phyloP scores from a whole-genome alignment of 2,113 vertebrate species.

The Pristiophorus japonicus region DNA sequence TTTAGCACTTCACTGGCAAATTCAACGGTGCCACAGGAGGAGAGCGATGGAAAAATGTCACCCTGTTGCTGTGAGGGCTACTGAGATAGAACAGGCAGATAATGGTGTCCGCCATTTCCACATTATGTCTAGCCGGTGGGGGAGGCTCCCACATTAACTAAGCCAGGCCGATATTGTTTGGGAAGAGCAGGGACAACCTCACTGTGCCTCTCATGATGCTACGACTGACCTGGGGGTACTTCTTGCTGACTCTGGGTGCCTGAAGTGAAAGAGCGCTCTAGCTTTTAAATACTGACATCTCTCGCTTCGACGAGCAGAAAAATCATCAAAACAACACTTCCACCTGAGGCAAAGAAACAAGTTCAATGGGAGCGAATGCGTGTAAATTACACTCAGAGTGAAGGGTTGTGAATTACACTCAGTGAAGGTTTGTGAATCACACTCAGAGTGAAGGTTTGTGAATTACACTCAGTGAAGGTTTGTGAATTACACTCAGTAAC shows the following conservation, averaged over 20 bases:
- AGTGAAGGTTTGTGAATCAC: too few species aligned
- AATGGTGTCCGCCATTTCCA: not conserved
- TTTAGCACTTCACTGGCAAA: not conserved
- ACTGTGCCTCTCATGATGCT: not conserved
- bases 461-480: too few species aligned
- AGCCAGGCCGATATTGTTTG: not conserved
- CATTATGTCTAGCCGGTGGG: not conserved
- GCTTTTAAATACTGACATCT: not conserved
- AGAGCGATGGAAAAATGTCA: too few species aligned
- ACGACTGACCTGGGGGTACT: not conserved
- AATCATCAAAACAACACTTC: not conserved
- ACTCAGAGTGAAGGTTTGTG: too few species aligned
- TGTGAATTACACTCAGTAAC: too few species aligned
- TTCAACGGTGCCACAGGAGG: not conserved
- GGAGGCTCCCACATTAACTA: not conserved
- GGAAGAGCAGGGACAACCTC: too few species aligned
- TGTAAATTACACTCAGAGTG: not conserved
- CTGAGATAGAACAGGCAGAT: not conserved
- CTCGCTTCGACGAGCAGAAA: not conserved
- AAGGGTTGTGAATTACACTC: too few species aligned
- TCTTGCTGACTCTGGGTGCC: not conserved
- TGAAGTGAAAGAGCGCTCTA: not conserved
- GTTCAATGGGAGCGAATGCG: not conserved
- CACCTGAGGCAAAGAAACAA: not conserved
- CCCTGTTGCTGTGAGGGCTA: too few species aligned